Percentiles rank a stretch among this genome's conserved stretches.
Evolutionary conservation across 2,797 vertebrate species (phyloP).

Genomic region (Cossypha heuglini): DNA sequence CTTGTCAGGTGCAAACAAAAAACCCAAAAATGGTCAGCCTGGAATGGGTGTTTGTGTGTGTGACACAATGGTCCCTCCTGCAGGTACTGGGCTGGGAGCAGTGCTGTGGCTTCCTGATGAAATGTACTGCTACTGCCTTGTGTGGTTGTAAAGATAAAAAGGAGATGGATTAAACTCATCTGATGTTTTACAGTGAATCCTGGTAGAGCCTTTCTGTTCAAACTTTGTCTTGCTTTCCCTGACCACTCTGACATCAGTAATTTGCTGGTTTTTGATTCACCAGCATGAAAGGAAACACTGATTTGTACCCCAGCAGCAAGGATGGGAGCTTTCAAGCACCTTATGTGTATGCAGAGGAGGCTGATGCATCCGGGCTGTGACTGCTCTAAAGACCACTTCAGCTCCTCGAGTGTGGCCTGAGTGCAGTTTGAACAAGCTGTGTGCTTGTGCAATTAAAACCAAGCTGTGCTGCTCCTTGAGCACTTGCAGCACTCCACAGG

Average conservation of each 20-base stretch:
- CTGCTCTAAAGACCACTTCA: not conserved
- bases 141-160: not conserved
- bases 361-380: not conserved
- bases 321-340: not conserved
- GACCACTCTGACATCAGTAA: not conserved
- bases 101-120: not conserved
- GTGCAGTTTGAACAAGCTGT: not conserved
- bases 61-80: not conserved
- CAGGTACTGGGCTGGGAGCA: not conserved
- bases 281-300: accelerated
- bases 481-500: not conserved
- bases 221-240: not conserved
- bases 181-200: not conserved
- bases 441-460: not conserved
- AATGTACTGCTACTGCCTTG: not conserved
- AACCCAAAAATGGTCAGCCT: not conserved
- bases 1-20: not conserved
- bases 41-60: not conserved
- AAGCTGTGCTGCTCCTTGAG: not conserved
- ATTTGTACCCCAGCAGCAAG: not conserved
- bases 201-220: not conserved
- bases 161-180: not conserved
- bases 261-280: not conserved
- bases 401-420: not conserved
- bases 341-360: not conserved